Evolutionary conservation across 2,113 vertebrate species (phyloP), one percentile per base, ranked within the genome.

Genomic region (Bettongia penicillata): DNA sequence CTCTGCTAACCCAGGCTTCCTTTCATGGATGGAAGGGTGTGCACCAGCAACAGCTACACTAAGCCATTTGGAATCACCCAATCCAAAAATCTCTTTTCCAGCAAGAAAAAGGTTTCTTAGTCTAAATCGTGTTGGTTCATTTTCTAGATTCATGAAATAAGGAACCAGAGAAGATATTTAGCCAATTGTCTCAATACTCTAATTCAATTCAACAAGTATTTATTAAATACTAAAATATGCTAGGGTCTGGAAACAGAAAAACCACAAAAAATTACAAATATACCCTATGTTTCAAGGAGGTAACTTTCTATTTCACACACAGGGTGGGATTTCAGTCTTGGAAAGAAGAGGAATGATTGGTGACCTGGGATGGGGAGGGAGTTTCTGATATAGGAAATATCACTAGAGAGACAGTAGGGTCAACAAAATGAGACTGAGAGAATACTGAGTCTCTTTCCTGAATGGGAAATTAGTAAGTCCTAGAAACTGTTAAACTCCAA

Each of bases 81-180:
- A 14, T 43, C 8, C 23, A 51, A 90, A 92, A 89, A 50, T 92
- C 37, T 95, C 90, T 94, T 84, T 14, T 77, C 28, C n/a, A 94
- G 92, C 89, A 93, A 93, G 43, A 94, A 92, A 92, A 89, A 14
- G 50, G 3, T 95, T 92, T 92, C 68, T 93, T 95, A 92, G 50
- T 52, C n/a, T 55, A 95, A 57, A 90, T 53, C 19, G 93, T 61
- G 0, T 84, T 95, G 90, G 92, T 93, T 91, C 61, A 77, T 77
- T 37, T 16, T 57, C 10, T 57, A 57, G 28, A 57, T 57, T 26
- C 26, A 57, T 8, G 8, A 26, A 57, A 28, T 10, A 57, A 77
- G 37, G 14, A n/a, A 77, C 14, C 14, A 77, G 37, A n/a, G 31
- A n/a, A 77, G 37, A 77, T n/a, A 77, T 19, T 11, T n/a, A 77